Percentiles rank a stretch among this genome's conserved stretches.
Conservation (phyloP, 2,888 invertebrate genomes). For the Leucoma salicis region DNA sequence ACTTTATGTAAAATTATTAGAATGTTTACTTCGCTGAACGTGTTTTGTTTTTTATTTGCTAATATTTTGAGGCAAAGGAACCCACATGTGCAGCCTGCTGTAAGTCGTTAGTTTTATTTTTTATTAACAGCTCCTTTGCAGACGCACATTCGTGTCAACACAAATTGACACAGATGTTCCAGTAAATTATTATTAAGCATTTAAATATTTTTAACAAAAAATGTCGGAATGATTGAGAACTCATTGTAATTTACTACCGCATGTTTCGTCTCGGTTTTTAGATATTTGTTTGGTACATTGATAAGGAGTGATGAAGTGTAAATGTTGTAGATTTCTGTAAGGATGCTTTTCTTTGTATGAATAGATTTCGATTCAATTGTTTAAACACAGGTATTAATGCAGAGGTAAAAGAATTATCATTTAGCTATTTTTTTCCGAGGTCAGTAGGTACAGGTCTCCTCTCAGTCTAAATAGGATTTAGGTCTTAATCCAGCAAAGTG, state of each 20-base stretch:
- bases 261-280: constrained; percentile 11
- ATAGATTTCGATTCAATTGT: too few relatives aligned
- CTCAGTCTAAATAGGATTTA: too few relatives aligned
- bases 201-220: constrained; percentile 26
- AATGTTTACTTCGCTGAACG: constrained; percentile 22
- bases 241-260: constrained; percentile 24
- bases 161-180: constrained; percentile 67
- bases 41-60: constrained; percentile 33
- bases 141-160: constrained; percentile 68
- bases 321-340: too few relatives aligned
- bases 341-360: too few relatives aligned
- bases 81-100: constrained; percentile 65
- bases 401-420: too few relatives aligned
- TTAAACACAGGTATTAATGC: too few relatives aligned
- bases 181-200: constrained; percentile 49
- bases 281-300: background rate
- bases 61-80: constrained; percentile 53
- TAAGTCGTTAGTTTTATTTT: constrained; percentile 63
- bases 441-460: too few relatives aligned
- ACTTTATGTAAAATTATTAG: constrained; percentile 22
- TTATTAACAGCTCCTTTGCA: constrained; percentile 50
- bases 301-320: background rate
- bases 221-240: constrained; percentile 17
- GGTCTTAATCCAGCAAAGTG: too few relatives aligned
- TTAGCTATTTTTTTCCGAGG: too few relatives aligned